Evolutionary conservation across 2,113 vertebrate species (phyloP).

Genomic region (Antechinus flavipes): DNA sequence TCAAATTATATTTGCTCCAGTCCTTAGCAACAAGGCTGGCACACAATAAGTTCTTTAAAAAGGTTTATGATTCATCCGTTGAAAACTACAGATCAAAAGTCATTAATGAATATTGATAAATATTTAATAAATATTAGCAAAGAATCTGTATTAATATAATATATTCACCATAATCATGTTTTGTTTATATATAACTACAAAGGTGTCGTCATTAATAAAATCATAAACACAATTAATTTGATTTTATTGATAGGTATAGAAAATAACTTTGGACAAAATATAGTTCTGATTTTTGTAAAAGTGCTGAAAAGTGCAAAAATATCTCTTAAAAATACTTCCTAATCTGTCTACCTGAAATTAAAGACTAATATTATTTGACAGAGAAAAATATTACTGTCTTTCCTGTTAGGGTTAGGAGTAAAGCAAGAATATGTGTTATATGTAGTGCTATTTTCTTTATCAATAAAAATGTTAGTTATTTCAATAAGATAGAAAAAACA

Average conservation of each 20-base stretch:
- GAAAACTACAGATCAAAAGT: neutral
- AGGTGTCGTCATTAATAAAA: neutral
- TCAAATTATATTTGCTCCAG: neutral
- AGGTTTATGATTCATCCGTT: neutral
- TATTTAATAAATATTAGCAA: too few species aligned
- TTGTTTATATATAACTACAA: neutral
- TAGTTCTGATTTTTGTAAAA: neutral
- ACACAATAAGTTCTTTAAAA: neutral
- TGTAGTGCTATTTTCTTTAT: too few species aligned
- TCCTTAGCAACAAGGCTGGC: neutral
- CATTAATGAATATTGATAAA: neutral
- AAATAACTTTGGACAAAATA: neutral
- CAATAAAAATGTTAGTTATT: too few species aligned
- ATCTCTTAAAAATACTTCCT: too few species aligned
- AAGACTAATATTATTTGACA: too few species aligned
- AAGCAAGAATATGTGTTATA: too few species aligned
- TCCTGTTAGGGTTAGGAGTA: too few species aligned
- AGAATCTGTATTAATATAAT: neutral
- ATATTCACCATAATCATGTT: neutral
- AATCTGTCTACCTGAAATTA: too few species aligned
- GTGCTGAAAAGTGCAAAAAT: neutral
- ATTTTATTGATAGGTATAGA: neutral
- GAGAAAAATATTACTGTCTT: too few species aligned
- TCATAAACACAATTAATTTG: neutral
- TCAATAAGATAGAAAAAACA: too few species aligned